Conservation (phyloP, 2,888 invertebrate genomes). For the Drosophila testacea region DNA sequence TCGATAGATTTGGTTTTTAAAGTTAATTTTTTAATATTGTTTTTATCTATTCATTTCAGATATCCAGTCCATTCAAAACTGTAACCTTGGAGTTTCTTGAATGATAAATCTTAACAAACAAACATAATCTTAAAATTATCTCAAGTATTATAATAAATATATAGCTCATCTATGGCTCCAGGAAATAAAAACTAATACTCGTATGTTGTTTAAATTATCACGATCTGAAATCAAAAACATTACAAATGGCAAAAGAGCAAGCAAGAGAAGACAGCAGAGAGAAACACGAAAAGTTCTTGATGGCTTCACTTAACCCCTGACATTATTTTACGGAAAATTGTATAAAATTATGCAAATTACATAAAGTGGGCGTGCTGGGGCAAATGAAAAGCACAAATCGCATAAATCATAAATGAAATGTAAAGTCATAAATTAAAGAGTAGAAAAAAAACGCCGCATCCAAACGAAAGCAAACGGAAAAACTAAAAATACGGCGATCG, state of each 20-base stretch:
- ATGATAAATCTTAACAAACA: too few relatives aligned
- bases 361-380: conserved; percentile 32
- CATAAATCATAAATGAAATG: conserved; percentile 53
- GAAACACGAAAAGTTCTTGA: conserved; percentile 11
- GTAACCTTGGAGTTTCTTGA: too few relatives aligned
- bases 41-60: too few relatives aligned
- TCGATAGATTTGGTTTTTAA: too few relatives aligned
- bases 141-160: neutral
- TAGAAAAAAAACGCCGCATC: conserved; percentile 27
- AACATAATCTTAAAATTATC: neutral
- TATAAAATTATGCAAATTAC: conserved; percentile 55
- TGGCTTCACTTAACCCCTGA: conserved; percentile 47
- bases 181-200: neutral
- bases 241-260: neutral
- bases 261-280: neutral
- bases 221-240: conserved; percentile 1
- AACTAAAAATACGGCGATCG: conserved; percentile 70
- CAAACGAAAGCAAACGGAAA: conserved; percentile 54
- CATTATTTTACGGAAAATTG: conserved; percentile 27
- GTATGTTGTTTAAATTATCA: conserved; percentile 1
- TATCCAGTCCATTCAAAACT: neutral
- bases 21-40: too few relatives aligned
- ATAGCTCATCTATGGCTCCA: neutral
- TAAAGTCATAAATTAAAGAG: conserved; percentile 27
- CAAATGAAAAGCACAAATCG: conserved; percentile 13